Evolutionary conservation across 1,140 invertebrate species (phyloP).

Genomic region (Atopsyche davidsoni): DNA sequence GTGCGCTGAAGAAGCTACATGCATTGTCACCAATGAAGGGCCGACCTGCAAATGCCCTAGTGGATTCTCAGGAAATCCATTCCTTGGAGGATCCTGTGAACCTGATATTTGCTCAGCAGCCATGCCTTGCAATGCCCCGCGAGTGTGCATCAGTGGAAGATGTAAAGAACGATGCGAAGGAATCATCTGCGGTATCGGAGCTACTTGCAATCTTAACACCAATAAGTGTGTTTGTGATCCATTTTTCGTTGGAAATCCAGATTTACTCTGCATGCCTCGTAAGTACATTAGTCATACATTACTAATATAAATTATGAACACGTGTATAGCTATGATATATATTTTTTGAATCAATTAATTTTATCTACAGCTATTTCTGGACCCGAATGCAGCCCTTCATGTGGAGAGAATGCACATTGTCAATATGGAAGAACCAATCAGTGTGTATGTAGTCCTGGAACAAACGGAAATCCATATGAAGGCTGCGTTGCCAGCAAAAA

Average conservation of each 20-base stretch:
- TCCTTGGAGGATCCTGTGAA: constrained; percentile 76
- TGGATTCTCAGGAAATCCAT: constrained; percentile 82
- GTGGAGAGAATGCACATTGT: constrained; percentile 80
- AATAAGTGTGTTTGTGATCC: constrained; percentile 82
- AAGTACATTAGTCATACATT: too few species aligned
- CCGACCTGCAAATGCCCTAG: constrained; percentile 83
- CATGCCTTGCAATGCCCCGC: constrained; percentile 68
- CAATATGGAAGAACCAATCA: constrained; percentile 70
- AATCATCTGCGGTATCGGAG: constrained; percentile 70
- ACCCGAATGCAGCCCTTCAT: constrained; percentile 72
- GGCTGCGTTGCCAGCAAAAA: constrained; percentile 65
- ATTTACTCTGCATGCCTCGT: constrained; percentile 85
- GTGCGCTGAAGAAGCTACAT: constrained; percentile 77
- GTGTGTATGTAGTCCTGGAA: constrained; percentile 79
- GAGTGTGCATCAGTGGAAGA: constrained; percentile 75
- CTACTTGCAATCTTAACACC: constrained; percentile 69
- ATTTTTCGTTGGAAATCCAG: constrained; percentile 83
- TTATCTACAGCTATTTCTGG: constrained; percentile 64
- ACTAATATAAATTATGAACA: constrained; percentile 10
- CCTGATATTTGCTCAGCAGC: constrained; percentile 73
- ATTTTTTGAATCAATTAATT: constrained; percentile 26
- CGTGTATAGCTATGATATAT: constrained; percentile 1
- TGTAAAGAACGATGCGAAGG: constrained; percentile 82
- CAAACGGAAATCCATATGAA: constrained; percentile 80
- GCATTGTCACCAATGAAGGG: constrained; percentile 77